These are phyloP conservation scores for Stomatorhinus walkeri DNA, from an alignment of 2,797 vertebrate species.

Conservation along the genomic window DNA sequence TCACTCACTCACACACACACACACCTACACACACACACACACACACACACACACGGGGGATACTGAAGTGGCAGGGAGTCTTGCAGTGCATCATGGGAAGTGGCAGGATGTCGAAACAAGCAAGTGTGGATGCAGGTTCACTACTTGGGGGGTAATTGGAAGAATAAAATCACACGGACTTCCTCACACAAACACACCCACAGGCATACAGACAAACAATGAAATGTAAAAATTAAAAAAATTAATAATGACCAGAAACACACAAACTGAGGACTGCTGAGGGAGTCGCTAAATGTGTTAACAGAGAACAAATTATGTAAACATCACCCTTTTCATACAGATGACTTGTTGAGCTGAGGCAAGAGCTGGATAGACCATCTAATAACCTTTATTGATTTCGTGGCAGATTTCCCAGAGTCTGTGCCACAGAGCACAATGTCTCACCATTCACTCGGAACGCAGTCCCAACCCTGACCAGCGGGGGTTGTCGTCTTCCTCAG, in stretches of 20 bases:
- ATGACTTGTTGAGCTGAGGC: conserved; percentile 8
- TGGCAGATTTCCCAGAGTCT: conserved; percentile 22
- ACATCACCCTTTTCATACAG: conserved; percentile 19
- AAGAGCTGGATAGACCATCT: not conserved
- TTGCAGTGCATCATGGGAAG: not conserved
- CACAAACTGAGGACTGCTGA: not conserved
- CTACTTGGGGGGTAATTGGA: not conserved
- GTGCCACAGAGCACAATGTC: not conserved
- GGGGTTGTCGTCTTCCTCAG: not conserved
- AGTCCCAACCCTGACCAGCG: not conserved
- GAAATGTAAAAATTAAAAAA: not conserved
- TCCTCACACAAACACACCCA: not conserved
- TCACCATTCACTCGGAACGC: not conserved
- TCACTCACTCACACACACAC: not conserved
- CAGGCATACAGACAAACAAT: conserved; percentile 10
- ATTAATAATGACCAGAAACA: not conserved
- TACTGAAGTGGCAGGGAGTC: not conserved
- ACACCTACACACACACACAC: not conserved
- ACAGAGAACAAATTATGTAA: conserved; percentile 13
- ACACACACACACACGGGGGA: not conserved
- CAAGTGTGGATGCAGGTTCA: not conserved
- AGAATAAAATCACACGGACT: not conserved
- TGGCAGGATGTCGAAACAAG: not conserved
- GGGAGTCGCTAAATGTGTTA: not conserved
- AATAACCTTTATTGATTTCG: conserved; percentile 21